Base-by-base conservation (phyloP, 2,797 vertebrate species). In the Phataginus tetradactyla region DNA sequence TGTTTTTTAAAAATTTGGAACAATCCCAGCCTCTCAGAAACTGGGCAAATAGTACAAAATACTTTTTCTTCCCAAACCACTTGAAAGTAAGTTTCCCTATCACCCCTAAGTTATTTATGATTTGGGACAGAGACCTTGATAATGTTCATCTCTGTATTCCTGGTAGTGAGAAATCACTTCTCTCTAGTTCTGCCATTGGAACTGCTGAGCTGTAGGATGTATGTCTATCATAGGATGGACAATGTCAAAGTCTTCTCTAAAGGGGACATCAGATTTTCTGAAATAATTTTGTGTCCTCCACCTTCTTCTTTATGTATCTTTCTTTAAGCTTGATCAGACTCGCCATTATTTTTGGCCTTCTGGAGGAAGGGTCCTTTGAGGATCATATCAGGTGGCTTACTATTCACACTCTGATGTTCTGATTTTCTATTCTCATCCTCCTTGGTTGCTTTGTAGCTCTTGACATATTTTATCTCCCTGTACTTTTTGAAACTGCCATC, bases 401-500 rank as follows among this genome's bases (percentile, higher is more conserved):
- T 53, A 3, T 49, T 34, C 69, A 74, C 1, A 21, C 3, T 5
- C 14, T 23, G 55, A 39, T 37, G 10, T 7, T 66, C 49, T 87
- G 51, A 68, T 23, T 90, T 34, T 20, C 21, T 77, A 0, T 27
- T 23, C 1, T 72, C 10, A 29, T 27, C 7, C 4, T 64, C 27
- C 49, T 64, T 78, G 49, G 39, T 63, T 78, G 75, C 21, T 86
- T 69, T 18, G 39, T 32, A 51, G 34, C 23, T 42, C 10, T 88
- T 90, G 39, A 27, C 34, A 29, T 57, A 86, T 92, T 21, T 37
- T 66, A 59, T 23, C 18, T 66, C 9, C 13, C 3, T 25, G 0
- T 81, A 85, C 37, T 79, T 57, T 94, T 92, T 57, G 34, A 81
- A 91, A 89, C n/a, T 91, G 4, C 64, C 10, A n/a, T 87, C 17